Evolutionary conservation across 2,888 invertebrate species (phyloP), one percentile per base, ranked within the genome.

Genomic region (Phasia obesa): DNA sequence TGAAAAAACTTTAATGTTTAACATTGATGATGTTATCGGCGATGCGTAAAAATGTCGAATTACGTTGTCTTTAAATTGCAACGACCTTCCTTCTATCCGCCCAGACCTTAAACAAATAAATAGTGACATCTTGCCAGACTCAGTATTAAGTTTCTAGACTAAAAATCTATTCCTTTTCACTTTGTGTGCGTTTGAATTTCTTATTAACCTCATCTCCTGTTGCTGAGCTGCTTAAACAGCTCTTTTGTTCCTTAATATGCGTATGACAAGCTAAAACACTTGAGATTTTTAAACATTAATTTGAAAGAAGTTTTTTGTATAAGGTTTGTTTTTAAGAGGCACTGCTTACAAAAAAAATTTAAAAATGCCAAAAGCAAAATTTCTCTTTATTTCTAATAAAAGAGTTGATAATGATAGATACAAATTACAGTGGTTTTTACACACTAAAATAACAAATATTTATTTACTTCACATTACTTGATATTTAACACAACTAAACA

Each of bases 231-330:
- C 13, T 25, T 25, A 25, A 35, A 9, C 25, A 2, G 19, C 11
- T 35, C 47, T 11, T 27, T 25, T 35, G 13, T 86, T 86, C 85
- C 57, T 85, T 81, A 86, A 87, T 87, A 88, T 88, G 88, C 90
- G 88, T 88, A 88, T 90, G 89, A 89, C 89, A 89, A 87, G 85
- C 87, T 86, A 86, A 89, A 89, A 86, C 87, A 87, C 87, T 87
- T 84, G 84, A 87, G 86, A 87, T 79, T 77, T 71, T 27, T 25
- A 78, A 73, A 76, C 31, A 44, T 62, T 59, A 42, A 59, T 60
- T 75, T 59, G 57, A 35, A 51, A 35, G 6, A 25, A 47, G 19
- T 19, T 44, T 59, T 25, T 13, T 25, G n/a, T 55, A 49, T 19
- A 17, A 21, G 6, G 11, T 19, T 47, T 11, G 1, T 44, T 44